Percentiles rank a stretch among this genome's conserved stretches.
These are phyloP conservation scores for Drosophila kanekoi DNA, from an alignment of 2,888 invertebrate genomes.

Conservation along the genomic window DNA sequence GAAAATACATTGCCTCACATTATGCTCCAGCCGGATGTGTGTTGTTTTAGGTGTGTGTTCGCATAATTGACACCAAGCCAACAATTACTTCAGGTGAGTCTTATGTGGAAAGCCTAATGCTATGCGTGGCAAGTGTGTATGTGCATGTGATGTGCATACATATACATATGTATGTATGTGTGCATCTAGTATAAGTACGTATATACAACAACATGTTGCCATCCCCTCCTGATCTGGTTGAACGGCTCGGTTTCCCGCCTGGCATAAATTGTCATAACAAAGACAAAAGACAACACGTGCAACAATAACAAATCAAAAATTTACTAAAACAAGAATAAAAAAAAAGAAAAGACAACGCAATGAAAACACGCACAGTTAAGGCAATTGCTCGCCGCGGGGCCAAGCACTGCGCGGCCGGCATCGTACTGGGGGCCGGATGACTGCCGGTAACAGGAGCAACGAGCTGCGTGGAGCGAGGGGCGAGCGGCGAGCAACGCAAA, in stretches of 20 bases:
- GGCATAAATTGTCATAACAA: constrained; percentile 79
- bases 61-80: constrained; percentile 2
- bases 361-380: constrained; percentile 53
- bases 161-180: not conserved
- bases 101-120: not conserved
- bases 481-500: constrained; percentile 35
- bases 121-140: not conserved
- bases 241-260: constrained; percentile 48
- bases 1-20: not conserved
- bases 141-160: not conserved
- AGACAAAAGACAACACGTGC: constrained; percentile 80
- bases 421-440: constrained; percentile 24
- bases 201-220: not conserved
- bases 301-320: constrained; percentile 82
- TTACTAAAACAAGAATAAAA: constrained; percentile 59
- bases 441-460: constrained; percentile 47
- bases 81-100: constrained; percentile 12
- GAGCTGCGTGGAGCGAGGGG: constrained; percentile 16
- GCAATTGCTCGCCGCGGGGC: constrained; percentile 31
- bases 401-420: not conserved
- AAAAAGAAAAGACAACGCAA: constrained; percentile 46
- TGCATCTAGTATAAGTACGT: not conserved
- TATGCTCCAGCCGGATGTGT: not conserved
- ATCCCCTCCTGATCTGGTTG: constrained; percentile 13
- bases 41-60: constrained; percentile 9